phyloP scores from a whole-genome alignment of 2,888 invertebrate genomes.

The Pseudococcus viburni region DNA sequence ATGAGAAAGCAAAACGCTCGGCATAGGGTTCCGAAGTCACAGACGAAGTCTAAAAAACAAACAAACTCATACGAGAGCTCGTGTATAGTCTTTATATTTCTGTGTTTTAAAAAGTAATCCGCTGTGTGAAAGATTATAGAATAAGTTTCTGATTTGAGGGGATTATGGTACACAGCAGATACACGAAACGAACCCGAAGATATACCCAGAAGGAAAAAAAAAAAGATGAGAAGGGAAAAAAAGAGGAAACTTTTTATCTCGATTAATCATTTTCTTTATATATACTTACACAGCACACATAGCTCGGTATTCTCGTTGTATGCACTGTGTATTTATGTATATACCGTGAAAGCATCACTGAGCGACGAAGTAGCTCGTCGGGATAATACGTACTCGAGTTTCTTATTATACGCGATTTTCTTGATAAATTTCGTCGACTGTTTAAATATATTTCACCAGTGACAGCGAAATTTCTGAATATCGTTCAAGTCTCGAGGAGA shows the following conservation, averaged over 20 bases:
- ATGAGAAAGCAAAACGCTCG: too few species aligned
- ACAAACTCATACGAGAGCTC: not conserved
- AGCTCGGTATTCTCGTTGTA: not conserved
- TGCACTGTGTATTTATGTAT: not conserved
- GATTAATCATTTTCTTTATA: constrained; percentile 46
- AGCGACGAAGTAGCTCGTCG: not conserved
- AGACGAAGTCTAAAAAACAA: not conserved
- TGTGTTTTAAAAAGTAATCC: constrained; percentile 7
- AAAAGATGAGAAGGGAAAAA: not conserved
- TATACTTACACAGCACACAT: not conserved
- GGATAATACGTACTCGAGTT: constrained; percentile 21
- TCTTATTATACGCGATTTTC: constrained; percentile 41
- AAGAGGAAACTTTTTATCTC: constrained; percentile 38
- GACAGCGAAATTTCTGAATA: constrained; percentile 22
- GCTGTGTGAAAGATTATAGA: constrained; percentile 6
- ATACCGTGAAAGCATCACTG: constrained; percentile 11
- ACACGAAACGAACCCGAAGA: not conserved
- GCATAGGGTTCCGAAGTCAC: too few species aligned
- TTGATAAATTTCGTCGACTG: constrained; percentile 53
- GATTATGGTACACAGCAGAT: not conserved
- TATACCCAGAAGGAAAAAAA: not conserved
- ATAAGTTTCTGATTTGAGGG: constrained; percentile 45
- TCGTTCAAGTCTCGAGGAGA: not conserved
- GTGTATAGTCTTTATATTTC: not conserved
- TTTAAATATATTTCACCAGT: constrained; percentile 50